These are phyloP conservation scores for Myocastor coypus DNA, from an alignment of 2,113 vertebrate genomes.

Conservation along the genomic window DNA sequence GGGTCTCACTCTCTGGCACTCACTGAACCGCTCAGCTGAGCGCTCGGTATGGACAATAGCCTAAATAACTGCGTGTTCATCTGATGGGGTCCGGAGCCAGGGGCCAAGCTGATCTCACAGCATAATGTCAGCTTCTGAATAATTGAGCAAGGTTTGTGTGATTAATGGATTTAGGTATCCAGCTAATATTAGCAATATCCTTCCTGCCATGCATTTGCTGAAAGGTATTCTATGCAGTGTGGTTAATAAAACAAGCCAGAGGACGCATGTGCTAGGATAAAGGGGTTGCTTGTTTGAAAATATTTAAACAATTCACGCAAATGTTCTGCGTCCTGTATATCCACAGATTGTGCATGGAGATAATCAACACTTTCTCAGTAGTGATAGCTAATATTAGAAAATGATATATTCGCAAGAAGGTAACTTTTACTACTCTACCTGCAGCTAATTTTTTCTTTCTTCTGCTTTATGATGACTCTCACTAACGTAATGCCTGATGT, in stretches of 20 bases:
- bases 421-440: neutral
- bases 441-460: neutral
- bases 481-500: neutral
- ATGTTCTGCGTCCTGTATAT: neutral
- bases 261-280: neutral
- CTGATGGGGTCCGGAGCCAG: constrained; percentile 51
- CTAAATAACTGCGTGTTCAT: constrained; percentile 59
- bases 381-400: constrained; percentile 24
- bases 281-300: constrained; percentile 55
- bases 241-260: constrained; percentile 65
- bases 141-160: constrained; percentile 55
- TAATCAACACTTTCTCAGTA: constrained; percentile 34
- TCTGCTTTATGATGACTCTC: neutral
- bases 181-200: constrained; percentile 66
- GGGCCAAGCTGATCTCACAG: constrained; percentile 53
- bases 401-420: constrained; percentile 36
- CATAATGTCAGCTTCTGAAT: constrained; percentile 65
- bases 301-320: constrained; percentile 59
- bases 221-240: constrained; percentile 28
- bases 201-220: constrained; percentile 42
- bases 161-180: constrained; percentile 74
- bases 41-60: neutral
- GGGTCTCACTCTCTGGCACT: neutral
- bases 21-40: neutral
- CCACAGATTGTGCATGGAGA: neutral